phyloP scores from a whole-genome alignment of 2,888 invertebrate species.

The Acrobasis repandana region DNA sequence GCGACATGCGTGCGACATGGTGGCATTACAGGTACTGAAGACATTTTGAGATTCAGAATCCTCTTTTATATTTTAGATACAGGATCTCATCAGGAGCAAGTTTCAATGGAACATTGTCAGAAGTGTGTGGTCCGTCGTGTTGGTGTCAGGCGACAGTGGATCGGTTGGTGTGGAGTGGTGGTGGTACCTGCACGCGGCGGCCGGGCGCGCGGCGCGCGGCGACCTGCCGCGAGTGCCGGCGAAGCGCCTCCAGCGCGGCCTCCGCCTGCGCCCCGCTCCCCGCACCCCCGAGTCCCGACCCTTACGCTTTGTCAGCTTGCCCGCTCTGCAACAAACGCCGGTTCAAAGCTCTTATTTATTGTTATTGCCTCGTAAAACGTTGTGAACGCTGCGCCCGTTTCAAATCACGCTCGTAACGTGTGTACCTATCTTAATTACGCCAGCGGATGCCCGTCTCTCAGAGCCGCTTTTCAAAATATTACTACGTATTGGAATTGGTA shows the following conservation, averaged over 20 bases:
- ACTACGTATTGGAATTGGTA: slow-evolving; percentile 1
- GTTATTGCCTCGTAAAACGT: slow-evolving; percentile 53
- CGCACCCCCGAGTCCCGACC: slow-evolving; percentile 21
- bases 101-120: slow-evolving; percentile 37
- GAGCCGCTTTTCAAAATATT: slow-evolving; percentile 1
- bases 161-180: too few relatives aligned
- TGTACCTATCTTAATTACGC: slow-evolving; percentile 17
- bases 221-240: slow-evolving; percentile 92
- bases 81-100: too few relatives aligned
- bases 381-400: slow-evolving; percentile 30
- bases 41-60: too few relatives aligned
- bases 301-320: slow-evolving; percentile 25
- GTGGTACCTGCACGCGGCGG: slow-evolving; percentile 91
- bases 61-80: too few relatives aligned
- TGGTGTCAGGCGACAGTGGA: too few relatives aligned
- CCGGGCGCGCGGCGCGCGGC: slow-evolving; percentile 86
- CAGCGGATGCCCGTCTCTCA: slow-evolving; percentile 7
- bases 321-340: slow-evolving; percentile 37
- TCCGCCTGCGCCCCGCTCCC: slow-evolving; percentile 26
- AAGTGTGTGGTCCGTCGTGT: too few relatives aligned
- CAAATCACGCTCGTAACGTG: slow-evolving; percentile 14
- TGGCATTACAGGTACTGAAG: too few relatives aligned
- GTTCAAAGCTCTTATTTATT: slow-evolving; percentile 53
- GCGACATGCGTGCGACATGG: too few relatives aligned
- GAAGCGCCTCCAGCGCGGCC: slow-evolving; percentile 87